These are phyloP conservation scores for Menidia beryllina DNA, from an alignment of 2,113 vertebrate species.

Conservation along the genomic window DNA sequence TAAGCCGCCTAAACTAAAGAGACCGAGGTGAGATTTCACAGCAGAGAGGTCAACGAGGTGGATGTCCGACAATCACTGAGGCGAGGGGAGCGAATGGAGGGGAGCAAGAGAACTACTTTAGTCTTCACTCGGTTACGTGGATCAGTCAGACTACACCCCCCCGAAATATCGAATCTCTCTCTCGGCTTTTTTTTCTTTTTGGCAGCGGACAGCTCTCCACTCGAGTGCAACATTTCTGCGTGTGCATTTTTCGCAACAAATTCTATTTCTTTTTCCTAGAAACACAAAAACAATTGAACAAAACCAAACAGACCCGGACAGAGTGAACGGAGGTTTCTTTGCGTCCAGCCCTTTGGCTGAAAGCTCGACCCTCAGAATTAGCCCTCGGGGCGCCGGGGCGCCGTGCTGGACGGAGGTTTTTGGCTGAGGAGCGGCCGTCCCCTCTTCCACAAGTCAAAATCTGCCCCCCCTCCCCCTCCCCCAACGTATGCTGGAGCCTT, in stretches of 20 bases:
- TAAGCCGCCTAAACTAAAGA: constrained; percentile 38
- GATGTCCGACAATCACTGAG: constrained; percentile 24
- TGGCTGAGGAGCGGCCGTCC: constrained; percentile 34
- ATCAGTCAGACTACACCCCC: constrained; percentile 52
- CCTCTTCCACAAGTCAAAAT: constrained; percentile 13
- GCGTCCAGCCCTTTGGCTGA: constrained; percentile 49
- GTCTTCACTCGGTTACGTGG: constrained; percentile 55
- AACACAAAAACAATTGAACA: neutral
- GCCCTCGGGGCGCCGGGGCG: constrained; percentile 67
- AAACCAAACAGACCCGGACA: constrained; percentile 27
- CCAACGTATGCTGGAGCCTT: constrained; percentile 12
- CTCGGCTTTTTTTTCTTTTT: neutral
- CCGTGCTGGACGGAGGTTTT: constrained; percentile 47
- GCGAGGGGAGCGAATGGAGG: constrained; percentile 28
- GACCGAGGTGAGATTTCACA: constrained; percentile 46
- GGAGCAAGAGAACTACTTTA: constrained; percentile 55
- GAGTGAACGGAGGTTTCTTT: no score
- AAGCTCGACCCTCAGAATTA: constrained; percentile 63
- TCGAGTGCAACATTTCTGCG: constrained; percentile 71
- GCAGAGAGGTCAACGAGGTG: constrained; percentile 16
- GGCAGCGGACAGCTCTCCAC: constrained; percentile 46
- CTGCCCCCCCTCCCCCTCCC: no score
- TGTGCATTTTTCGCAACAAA: constrained; percentile 71
- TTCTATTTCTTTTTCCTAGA: constrained; percentile 26
- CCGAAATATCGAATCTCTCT: constrained; percentile 30